phyloP scores from a whole-genome alignment of 1,140 invertebrate genomes.

The Trinorchestia longiramus region DNA sequence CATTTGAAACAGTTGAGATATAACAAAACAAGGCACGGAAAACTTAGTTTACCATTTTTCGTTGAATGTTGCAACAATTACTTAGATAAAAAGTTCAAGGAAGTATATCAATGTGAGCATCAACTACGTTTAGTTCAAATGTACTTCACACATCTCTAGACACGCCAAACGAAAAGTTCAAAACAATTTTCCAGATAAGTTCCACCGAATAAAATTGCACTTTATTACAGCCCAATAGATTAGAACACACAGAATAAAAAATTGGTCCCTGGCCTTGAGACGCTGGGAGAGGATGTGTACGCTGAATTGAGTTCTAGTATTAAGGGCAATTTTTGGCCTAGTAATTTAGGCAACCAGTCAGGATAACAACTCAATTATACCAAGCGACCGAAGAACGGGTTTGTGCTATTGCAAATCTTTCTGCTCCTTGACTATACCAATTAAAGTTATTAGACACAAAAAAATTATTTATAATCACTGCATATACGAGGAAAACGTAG shows the following conservation, averaged over 20 bases:
- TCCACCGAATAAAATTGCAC: not conserved
- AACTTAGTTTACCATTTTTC: not conserved
- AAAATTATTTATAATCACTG: not conserved
- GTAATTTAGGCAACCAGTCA: not conserved
- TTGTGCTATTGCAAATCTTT: not conserved
- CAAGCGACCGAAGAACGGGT: not conserved
- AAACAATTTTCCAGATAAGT: not conserved
- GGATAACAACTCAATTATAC: conserved; percentile 39
- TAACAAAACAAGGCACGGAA: not conserved
- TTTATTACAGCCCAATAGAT: not conserved
- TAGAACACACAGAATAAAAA: not conserved
- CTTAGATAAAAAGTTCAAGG: not conserved
- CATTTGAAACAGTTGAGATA: no score
- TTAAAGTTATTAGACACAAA: not conserved
- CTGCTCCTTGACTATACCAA: not conserved
- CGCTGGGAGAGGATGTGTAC: not conserved
- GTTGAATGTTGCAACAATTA: not conserved
- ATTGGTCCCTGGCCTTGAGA: not conserved
- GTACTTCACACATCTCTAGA: not conserved
- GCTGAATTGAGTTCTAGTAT: not conserved
- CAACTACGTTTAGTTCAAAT: not conserved
- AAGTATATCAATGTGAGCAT: not conserved
- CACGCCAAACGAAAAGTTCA: not conserved
- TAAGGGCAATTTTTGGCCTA: not conserved
- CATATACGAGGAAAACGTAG: not conserved